Evolutionary conservation across 1,140 invertebrate species (phyloP).

Genomic region (Cydia splendana): DNA sequence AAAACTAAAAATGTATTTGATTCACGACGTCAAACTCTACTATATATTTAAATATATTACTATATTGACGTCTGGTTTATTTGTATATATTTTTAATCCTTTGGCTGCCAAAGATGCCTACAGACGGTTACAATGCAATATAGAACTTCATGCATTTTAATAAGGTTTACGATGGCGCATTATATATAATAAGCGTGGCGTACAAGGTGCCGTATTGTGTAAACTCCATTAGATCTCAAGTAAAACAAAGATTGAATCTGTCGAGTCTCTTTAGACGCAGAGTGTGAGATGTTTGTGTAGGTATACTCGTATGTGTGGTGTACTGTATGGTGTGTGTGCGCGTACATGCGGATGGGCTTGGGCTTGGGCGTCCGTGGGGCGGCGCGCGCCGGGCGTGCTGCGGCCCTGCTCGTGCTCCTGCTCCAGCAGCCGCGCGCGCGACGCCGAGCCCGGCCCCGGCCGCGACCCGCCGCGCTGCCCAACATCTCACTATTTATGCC

Average conservation of each 20-base stretch:
- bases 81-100: too few relatives aligned
- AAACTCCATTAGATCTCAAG: too few relatives aligned
- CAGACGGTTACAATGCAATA: too few relatives aligned
- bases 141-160: too few relatives aligned
- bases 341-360: conserved; percentile 40
- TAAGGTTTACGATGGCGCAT: too few relatives aligned
- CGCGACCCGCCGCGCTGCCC: conserved; percentile 33
- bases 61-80: too few relatives aligned
- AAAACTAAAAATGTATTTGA: too few relatives aligned
- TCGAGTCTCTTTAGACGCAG: not conserved
- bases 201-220: too few relatives aligned
- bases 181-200: too few relatives aligned
- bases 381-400: conserved; percentile 72
- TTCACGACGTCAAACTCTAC: too few relatives aligned
- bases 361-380: conserved; percentile 35
- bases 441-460: conserved; percentile 36
- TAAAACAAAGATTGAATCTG: not conserved
- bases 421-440: conserved; percentile 67
- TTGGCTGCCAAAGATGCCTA: too few relatives aligned
- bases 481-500: not conserved
- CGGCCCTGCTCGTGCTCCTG: conserved; percentile 72
- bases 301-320: not conserved
- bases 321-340: conserved; percentile 33
- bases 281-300: not conserved
- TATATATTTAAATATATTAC: too few relatives aligned